A percentile compares a stretch with the other conserved stretches of the same genome.
These are phyloP conservation scores for Nasonia longicornis DNA, from an alignment of 1,140 invertebrate species.

Conservation along the genomic window DNA sequence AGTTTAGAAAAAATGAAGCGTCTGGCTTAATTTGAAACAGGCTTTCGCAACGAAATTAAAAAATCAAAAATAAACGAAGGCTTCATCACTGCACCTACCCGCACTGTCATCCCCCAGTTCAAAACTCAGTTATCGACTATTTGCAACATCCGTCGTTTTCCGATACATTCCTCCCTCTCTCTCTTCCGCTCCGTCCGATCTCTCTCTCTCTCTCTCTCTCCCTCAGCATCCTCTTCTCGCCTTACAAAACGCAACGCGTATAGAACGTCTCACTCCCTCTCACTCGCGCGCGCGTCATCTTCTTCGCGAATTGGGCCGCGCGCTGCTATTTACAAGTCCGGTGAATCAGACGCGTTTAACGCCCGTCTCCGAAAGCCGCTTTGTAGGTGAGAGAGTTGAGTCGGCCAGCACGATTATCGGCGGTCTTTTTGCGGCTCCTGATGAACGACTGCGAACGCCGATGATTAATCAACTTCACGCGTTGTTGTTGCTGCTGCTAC, in stretches of 20 bases:
- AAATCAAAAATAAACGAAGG: no score
- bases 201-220: neutral
- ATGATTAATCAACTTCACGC: neutral
- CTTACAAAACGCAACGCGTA: neutral
- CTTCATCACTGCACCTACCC: neutral
- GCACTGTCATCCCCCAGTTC: neutral
- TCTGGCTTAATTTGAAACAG: no score
- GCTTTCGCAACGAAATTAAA: no score
- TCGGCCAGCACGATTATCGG: neutral
- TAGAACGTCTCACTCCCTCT: neutral
- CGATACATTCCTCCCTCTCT: neutral
- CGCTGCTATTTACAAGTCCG: constrained; percentile 6
- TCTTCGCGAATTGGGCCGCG: neutral
- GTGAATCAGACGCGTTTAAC: constrained; percentile 15
- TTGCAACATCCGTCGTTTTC: neutral
- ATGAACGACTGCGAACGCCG: no score
- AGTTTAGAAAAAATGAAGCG: no score
- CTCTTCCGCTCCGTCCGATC: no score
- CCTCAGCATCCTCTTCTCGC: neutral
- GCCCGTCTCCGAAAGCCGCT: neutral
- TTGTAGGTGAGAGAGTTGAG: neutral
- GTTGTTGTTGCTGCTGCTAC: neutral
- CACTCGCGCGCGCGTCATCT: neutral
- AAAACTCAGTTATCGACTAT: neutral
- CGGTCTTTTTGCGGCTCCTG: no score